These are phyloP conservation scores for Apamea crenata DNA, from an alignment of 2,888 invertebrate species.

Conservation along the genomic window DNA sequence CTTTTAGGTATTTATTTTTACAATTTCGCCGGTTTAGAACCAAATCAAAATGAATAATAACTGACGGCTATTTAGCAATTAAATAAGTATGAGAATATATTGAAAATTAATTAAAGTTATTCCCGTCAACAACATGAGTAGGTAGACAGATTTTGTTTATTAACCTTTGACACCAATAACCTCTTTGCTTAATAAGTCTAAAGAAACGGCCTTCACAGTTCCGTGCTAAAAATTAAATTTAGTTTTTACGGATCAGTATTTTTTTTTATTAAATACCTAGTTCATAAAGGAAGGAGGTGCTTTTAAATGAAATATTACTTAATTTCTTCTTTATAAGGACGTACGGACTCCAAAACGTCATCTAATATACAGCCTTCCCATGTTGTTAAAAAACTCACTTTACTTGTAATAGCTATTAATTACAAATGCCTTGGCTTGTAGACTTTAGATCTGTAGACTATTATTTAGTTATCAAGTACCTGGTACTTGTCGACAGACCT, in stretches of 20 bases:
- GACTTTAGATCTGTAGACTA: no score
- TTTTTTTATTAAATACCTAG: not conserved
- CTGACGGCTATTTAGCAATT: not conserved
- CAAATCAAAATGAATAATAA: not conserved
- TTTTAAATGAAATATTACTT: not conserved
- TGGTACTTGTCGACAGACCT: no score
- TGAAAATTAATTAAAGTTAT: not conserved
- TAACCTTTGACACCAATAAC: not conserved
- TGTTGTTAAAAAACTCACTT: not conserved
- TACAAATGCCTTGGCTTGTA: not conserved
- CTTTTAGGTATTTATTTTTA: no score
- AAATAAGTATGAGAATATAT: not conserved
- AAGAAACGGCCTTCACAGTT: constrained; percentile 9
- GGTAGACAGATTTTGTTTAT: constrained; percentile 2
- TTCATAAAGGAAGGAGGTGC: not conserved
- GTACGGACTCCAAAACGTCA: not conserved
- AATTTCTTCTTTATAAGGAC: not conserved
- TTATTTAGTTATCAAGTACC: no score
- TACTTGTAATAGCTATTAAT: not conserved
- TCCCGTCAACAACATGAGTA: not conserved
- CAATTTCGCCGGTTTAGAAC: not conserved
- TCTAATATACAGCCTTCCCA: not conserved
- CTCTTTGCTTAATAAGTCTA: constrained; percentile 15
- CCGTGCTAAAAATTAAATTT: constrained; percentile 13
- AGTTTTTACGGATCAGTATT: not conserved